These are phyloP conservation scores for Kryphioiulus occultus DNA, from an alignment of 2,888 invertebrate genomes.

Conservation along the genomic window DNA sequence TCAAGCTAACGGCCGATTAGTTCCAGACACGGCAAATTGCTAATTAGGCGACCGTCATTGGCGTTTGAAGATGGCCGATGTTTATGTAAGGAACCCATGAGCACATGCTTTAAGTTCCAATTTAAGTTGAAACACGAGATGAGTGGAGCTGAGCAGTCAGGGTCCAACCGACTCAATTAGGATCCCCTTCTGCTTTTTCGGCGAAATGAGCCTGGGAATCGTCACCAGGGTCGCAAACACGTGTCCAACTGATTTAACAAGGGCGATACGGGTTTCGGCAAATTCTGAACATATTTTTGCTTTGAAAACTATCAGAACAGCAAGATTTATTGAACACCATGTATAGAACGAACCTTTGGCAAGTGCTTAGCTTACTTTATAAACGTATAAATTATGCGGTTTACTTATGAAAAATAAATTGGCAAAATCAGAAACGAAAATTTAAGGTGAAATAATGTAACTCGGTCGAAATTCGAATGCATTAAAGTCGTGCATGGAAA, in stretches of 20 bases:
- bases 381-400: too few relatives aligned
- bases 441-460: too few relatives aligned
- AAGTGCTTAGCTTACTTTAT: too few relatives aligned
- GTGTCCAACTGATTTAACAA: neutral
- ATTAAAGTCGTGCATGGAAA: too few relatives aligned
- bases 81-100: neutral
- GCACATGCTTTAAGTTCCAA: neutral
- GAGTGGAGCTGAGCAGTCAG: neutral
- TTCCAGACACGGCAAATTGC: neutral
- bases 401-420: too few relatives aligned
- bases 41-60: neutral
- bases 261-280: neutral
- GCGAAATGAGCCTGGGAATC: neutral
- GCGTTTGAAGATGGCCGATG: slow-evolving; percentile 12
- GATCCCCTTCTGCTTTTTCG: neutral
- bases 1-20: neutral
- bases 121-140: neutral
- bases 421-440: too few relatives aligned
- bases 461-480: too few relatives aligned
- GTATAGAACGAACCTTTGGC: too few relatives aligned
- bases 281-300: neutral
- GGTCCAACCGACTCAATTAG: neutral
- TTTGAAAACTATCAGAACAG: too few relatives aligned
- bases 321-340: too few relatives aligned
- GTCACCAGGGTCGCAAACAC: neutral